Evolutionary conservation across 92 coral and sea anemone genomes (phyloP), one percentile per base, ranked within the genome.

Genomic region (Hydrozoanthus gracilis): DNA sequence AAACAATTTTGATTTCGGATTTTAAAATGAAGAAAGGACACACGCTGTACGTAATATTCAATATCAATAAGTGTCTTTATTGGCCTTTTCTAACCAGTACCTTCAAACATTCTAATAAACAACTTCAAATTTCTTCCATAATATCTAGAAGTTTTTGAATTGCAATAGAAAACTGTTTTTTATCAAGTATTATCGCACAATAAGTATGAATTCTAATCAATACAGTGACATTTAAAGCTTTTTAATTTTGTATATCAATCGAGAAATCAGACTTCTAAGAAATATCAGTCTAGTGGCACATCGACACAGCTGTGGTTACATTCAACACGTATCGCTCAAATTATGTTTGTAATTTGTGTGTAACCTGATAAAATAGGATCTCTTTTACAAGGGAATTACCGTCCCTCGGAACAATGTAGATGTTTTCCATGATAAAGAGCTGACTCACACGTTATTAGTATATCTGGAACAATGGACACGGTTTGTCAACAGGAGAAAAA

Each of bases 401-500:
- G 18, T 8, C 4, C 49, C 20, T 15, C 35, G 45, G 46, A 15
- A 10, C 39, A 2, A 49, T 47, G n/a, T 39, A 61, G 58, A 47
- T 10, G 71, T 58, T 64, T 48, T 45, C 7, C 13, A n/a, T 61
- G 44, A 79, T 44, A 44, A 79, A 27, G 55, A 7, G 11, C 39
- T 18, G 13, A 58, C 47, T 16, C 61, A 50, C 13, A 12, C 58
- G 14, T 10, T 80, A 49, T n/a, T 27, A 14, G 46, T 47, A 47
- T 16, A 18, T 18, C 4, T 5, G 44, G 17, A 65, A 67, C 44
- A 79, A 13, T 3, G 73, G 39, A 62, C 62, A 18, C 17, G 7
- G 56, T 56, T 20, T 35, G 78, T 73, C 70, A 58, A 78, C 35
- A 78, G 12, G 49, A 11, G 69, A 78, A 76, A 78, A 78, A 9